Evolutionary conservation across 92 coral and sea anemone species (phyloP).

Genomic region (Nematostella vectensis): DNA sequence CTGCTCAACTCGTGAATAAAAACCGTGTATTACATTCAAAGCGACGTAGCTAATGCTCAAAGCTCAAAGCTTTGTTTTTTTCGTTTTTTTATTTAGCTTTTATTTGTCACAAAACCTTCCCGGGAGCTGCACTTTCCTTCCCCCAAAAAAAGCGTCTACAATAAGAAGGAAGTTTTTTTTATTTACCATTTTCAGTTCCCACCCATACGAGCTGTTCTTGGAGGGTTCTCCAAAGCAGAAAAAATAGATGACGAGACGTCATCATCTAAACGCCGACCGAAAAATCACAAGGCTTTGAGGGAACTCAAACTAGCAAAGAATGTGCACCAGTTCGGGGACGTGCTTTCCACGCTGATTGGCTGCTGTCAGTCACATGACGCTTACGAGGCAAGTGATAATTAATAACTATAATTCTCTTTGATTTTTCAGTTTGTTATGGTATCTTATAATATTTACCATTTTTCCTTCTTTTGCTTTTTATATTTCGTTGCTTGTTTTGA

Average conservation of each 20-base stretch:
- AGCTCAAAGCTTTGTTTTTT: too few relatives aligned
- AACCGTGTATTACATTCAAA: neutral
- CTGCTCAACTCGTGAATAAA: too few relatives aligned
- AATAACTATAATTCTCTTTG: neutral
- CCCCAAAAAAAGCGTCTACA: too few relatives aligned
- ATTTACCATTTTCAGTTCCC: slow-evolving; percentile 12
- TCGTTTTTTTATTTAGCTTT: too few relatives aligned
- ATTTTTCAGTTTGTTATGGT: neutral
- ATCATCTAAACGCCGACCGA: slow-evolving; percentile 4
- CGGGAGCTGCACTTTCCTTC: too few relatives aligned
- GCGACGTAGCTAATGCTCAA: too few relatives aligned
- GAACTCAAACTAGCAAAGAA: slow-evolving; percentile 8
- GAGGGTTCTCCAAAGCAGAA: slow-evolving; percentile 28
- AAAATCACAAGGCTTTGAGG: neutral
- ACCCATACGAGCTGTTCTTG: slow-evolving; percentile 35
- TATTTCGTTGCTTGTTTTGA: too few relatives aligned
- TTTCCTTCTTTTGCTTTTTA: too few relatives aligned
- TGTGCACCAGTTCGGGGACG: slow-evolving; percentile 28
- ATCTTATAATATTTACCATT: too few relatives aligned
- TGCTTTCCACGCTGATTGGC: slow-evolving; percentile 20
- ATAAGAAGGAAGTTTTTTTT: neutral
- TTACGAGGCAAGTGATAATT: slow-evolving; percentile 7
- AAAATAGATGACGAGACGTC: neutral
- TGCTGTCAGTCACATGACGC: slow-evolving; percentile 8
- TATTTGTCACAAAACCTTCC: too few relatives aligned